Evolutionary conservation across 2,113 vertebrate genomes (phyloP).

Genomic region (Zeus faber): DNA sequence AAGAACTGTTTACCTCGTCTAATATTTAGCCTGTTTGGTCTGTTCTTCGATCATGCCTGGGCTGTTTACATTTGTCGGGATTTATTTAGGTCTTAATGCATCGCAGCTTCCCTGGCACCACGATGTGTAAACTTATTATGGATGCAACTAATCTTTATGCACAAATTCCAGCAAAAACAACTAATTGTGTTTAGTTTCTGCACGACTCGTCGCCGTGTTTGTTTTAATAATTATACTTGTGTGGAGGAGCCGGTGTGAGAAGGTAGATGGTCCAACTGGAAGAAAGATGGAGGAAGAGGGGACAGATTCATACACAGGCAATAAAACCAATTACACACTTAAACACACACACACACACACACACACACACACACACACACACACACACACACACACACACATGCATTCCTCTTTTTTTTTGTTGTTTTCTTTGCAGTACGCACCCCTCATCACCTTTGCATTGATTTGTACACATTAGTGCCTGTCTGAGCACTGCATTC

Average conservation of each 20-base stretch:
- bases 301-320: too few species aligned
- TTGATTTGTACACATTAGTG: constrained; percentile 50
- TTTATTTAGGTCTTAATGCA: constrained; percentile 57
- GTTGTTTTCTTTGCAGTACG: constrained; percentile 9
- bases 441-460: constrained; percentile 26
- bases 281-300: neutral
- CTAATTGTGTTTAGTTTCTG: constrained; percentile 60
- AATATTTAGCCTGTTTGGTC: constrained; percentile 36
- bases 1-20: constrained; percentile 34
- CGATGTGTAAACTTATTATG: constrained; percentile 52
- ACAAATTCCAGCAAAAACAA: constrained; percentile 51
- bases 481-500: constrained; percentile 26
- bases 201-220: constrained; percentile 51
- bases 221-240: constrained; percentile 58
- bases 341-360: neutral
- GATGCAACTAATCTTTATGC: constrained; percentile 47
- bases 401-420: neutral
- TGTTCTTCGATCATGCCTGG: constrained; percentile 29
- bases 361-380: neutral
- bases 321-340: neutral
- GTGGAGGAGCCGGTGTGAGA: constrained; percentile 27
- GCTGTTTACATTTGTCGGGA: constrained; percentile 51
- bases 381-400: neutral
- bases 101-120: constrained; percentile 54
- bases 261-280: neutral